Evolutionary conservation across 2,797 vertebrate genomes (phyloP), one percentile per base, ranked within the genome.

Genomic region (Lacerta viridis): DNA sequence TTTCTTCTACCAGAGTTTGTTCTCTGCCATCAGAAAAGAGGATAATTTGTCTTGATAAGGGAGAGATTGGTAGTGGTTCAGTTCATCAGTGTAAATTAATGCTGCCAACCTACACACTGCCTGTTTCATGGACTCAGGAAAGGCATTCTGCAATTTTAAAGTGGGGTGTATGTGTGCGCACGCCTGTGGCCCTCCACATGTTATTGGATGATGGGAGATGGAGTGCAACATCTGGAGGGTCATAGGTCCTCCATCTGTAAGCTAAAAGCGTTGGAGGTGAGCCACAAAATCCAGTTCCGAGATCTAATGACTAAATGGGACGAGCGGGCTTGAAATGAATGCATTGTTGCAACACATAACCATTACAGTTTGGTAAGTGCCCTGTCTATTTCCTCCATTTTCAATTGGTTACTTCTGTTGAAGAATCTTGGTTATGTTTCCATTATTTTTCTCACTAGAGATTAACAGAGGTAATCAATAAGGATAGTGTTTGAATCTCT

Each of bases 1-100:
- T 89, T 66, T 33, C 74, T 25, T 86, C 46, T 75, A 1, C 20
- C 64, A 61, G n/a, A 23, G 43, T 36, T 50, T 29, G 10, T 59
- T 59, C 46, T 39, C 85, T 82, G 55, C 9, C 0, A 0, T 64
- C n/a, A 66, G 2, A 76, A 72, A 39, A 13, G 41, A 71, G 81
- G 25, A 18, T 25, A 81, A 64, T 64, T 46, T 77, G 75, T 85
- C 41, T 85, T 85, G 39, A 46, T 66, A 88, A 88, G 89, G 68
- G 7, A 76, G 79, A 36, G 2, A 15, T 81, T 7, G 80, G 61
- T 18, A 64, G 20, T 64, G 61, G 61, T 64, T 64, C 61, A 64
- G 82, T 78, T 43, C 13, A 29, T 64, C 50, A 85, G 5, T 55
- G 43, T 72, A 43, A 80, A 76, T 86, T 87, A 59, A 66, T 71